Conservation (phyloP, 2,888 invertebrate genomes). For the Aphodius granarius region DNA sequence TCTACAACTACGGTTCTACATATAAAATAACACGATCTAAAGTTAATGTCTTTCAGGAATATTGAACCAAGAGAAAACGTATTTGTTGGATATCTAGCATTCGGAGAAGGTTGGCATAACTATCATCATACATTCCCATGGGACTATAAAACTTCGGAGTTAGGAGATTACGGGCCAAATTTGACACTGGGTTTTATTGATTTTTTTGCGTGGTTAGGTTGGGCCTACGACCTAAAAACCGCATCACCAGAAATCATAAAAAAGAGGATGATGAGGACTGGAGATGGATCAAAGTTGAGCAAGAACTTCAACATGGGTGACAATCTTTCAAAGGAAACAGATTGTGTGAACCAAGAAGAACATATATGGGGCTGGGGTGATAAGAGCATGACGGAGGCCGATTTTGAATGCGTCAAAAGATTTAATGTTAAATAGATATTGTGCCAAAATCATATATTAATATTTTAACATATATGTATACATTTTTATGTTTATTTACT, state of each 20-base stretch:
- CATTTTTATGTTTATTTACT: background rate
- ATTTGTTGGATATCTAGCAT: slow-evolving; percentile 70
- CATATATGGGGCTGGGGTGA: slow-evolving; percentile 85
- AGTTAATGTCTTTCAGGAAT: slow-evolving; percentile 54
- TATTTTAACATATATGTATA: background rate
- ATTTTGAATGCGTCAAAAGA: slow-evolving; percentile 47
- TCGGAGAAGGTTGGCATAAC: slow-evolving; percentile 87
- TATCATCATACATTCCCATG: slow-evolving; percentile 76
- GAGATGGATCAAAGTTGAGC: slow-evolving; percentile 57
- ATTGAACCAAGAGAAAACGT: slow-evolving; percentile 74
- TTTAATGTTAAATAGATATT: slow-evolving; percentile 31
- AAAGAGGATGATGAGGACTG: slow-evolving; percentile 59
- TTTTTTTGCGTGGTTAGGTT: slow-evolving; percentile 74
- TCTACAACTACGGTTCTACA: background rate
- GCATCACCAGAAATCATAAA: slow-evolving; percentile 61
- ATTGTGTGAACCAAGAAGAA: slow-evolving; percentile 48
- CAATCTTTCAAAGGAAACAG: slow-evolving; percentile 33
- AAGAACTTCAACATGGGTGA: slow-evolving; percentile 53
- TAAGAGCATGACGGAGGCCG: slow-evolving; percentile 71
- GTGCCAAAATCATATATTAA: background rate
- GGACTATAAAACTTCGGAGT: slow-evolving; percentile 61
- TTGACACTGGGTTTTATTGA: slow-evolving; percentile 81
- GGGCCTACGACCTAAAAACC: slow-evolving; percentile 77
- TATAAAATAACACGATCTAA: too few species aligned
- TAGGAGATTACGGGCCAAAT: slow-evolving; percentile 59